Conservation (phyloP, 1,140 invertebrate species). For the Oscheius sp. region DNA sequence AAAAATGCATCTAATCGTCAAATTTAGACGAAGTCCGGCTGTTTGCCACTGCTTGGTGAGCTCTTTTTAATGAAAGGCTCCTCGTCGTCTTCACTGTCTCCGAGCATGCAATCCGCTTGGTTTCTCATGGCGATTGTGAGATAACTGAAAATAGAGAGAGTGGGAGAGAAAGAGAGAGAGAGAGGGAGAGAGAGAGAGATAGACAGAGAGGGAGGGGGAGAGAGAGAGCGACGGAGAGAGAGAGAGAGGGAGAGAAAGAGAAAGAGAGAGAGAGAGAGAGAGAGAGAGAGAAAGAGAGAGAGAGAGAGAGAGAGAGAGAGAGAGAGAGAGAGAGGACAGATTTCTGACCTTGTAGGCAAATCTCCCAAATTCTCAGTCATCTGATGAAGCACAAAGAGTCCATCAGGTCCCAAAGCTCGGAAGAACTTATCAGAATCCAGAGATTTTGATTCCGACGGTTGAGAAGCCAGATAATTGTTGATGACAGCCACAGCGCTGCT, state of each 20-base stretch:
- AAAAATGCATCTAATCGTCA: too few species aligned
- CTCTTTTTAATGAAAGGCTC: not conserved
- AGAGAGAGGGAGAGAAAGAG: not conserved
- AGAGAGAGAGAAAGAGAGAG: not conserved
- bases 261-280: not conserved
- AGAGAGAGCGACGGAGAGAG: too few species aligned
- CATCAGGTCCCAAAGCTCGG: conserved; percentile 49
- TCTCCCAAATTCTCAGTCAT: conserved; percentile 59
- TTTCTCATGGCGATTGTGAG: conserved; percentile 57
- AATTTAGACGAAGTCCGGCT: not conserved
- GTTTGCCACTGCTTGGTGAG: not conserved
- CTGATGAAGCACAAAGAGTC: conserved; percentile 56
- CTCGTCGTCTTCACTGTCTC: conserved; percentile 3
- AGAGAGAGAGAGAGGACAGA: not conserved
- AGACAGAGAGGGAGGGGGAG: too few species aligned
- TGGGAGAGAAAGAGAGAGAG: too few species aligned
- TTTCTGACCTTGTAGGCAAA: conserved; percentile 52
- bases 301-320: too few species aligned
- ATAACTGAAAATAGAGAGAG: conserved; percentile 53
- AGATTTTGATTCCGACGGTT: not conserved
- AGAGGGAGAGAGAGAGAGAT: too few species aligned
- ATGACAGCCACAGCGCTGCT: not conserved
- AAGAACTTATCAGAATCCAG: conserved; percentile 51
- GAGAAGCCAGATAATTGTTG: conserved; percentile 11
- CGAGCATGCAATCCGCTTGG: conserved; percentile 17